Evolutionary conservation across 2,113 vertebrate genomes (phyloP).

Genomic region (Misgurnus mizolepis): DNA sequence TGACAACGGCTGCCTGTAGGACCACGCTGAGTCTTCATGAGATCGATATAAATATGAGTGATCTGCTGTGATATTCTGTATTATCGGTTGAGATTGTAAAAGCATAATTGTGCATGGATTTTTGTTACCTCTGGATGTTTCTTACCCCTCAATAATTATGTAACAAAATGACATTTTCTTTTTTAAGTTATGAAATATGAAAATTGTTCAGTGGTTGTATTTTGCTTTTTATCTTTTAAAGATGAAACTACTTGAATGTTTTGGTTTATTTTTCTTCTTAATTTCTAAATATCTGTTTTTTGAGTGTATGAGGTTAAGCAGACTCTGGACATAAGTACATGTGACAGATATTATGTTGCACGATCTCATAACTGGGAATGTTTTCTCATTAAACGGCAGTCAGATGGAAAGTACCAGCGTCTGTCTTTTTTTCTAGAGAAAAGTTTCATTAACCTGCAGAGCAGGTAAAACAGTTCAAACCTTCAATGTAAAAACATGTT

Average conservation of each 20-base stretch:
- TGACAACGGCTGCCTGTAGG: constrained; percentile 37
- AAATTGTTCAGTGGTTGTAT: constrained; percentile 50
- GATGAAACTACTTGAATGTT: constrained; percentile 71
- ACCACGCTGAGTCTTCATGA: constrained; percentile 37
- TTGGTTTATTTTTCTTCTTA: constrained; percentile 56
- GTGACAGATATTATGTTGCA: constrained; percentile 25
- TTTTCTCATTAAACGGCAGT: constrained; percentile 32
- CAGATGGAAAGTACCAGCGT: constrained; percentile 29
- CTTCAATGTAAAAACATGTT: too few relatives aligned
- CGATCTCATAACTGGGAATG: constrained; percentile 11
- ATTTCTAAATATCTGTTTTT: constrained; percentile 39
- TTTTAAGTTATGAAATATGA: constrained; percentile 57
- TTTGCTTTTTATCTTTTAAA: constrained; percentile 57
- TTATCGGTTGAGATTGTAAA: constrained; percentile 64
- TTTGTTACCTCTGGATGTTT: constrained; percentile 64
- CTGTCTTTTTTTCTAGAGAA: background rate
- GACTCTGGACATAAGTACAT: background rate
- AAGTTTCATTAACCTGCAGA: background rate
- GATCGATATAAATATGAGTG: constrained; percentile 48
- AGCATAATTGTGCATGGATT: constrained; percentile 70
- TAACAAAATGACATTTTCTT: constrained; percentile 61
- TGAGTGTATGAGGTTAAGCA: constrained; percentile 19
- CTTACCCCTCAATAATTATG: constrained; percentile 53
- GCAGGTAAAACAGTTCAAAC: too few relatives aligned
- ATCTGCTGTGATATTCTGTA: constrained; percentile 59